Evolutionary conservation across 1,140 invertebrate genomes (phyloP).

Genomic region (Drosophila nigromelanica): DNA sequence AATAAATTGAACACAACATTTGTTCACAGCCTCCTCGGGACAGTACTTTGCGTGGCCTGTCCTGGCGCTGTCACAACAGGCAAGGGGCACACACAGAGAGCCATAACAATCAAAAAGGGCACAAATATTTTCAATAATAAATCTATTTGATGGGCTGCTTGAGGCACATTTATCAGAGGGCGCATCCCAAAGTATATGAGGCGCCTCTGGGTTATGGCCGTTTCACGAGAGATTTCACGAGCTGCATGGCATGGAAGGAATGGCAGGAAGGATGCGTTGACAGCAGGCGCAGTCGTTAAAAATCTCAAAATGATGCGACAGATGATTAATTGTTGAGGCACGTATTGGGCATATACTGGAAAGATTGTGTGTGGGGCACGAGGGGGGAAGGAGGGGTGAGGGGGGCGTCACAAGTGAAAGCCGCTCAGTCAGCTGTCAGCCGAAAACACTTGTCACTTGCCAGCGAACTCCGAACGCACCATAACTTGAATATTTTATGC

Average conservation of each 20-base stretch:
- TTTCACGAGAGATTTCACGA: no score
- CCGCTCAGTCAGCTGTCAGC: slow-evolving; percentile 43
- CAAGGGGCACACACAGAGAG: not conserved
- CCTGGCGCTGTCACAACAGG: slow-evolving; percentile 49
- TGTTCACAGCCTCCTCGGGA: slow-evolving; percentile 39
- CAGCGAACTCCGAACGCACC: not conserved
- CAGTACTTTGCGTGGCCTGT: not conserved
- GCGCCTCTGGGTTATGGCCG: slow-evolving; percentile 34
- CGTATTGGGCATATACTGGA: not conserved
- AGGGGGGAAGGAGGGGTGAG: not conserved
- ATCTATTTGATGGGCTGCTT: slow-evolving; percentile 75
- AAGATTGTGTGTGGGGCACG: not conserved
- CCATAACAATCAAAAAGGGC: slow-evolving; percentile 63
- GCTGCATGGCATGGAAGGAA: not conserved
- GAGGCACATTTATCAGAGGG: slow-evolving; percentile 60
- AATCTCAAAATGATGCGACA: slow-evolving; percentile 69
- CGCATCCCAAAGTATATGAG: slow-evolving; percentile 46
- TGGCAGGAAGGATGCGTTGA: slow-evolving; percentile 60
- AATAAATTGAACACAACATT: slow-evolving; percentile 81
- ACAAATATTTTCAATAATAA: slow-evolving; percentile 83
- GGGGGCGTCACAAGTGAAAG: slow-evolving; percentile 26
- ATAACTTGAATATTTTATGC: slow-evolving; percentile 53
- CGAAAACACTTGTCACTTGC: slow-evolving; percentile 39
- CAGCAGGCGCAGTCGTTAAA: slow-evolving; percentile 74
- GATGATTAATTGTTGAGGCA: slow-evolving; percentile 69